Conservation (phyloP, 2,113 vertebrate genomes). For the Cichladusa arquata region DNA sequence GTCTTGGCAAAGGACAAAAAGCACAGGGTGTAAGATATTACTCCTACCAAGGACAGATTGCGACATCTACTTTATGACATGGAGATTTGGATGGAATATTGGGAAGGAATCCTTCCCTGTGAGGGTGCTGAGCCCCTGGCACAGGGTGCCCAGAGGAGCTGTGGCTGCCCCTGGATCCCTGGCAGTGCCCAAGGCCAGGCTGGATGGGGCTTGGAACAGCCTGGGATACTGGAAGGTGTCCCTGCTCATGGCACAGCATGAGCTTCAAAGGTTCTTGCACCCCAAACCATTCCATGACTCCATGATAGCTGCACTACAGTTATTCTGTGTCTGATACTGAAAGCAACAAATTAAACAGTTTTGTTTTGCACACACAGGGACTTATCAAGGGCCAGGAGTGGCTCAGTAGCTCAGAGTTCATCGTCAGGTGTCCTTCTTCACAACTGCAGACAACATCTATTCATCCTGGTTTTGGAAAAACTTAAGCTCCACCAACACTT, state of each 20-base stretch:
- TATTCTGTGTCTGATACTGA: no score
- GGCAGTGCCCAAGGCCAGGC: fast-evolving
- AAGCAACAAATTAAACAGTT: no score
- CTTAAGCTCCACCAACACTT: no score
- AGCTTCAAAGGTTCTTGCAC: not conserved
- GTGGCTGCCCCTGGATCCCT: not conserved
- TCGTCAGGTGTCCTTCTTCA: no score
- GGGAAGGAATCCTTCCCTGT: fast-evolving
- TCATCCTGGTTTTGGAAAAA: no score
- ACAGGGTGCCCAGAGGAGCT: not conserved
- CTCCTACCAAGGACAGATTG: not conserved
- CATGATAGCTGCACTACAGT: no score
- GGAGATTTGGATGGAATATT: not conserved
- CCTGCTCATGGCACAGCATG: not conserved
- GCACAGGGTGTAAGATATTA: not conserved
- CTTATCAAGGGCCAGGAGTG: no score
- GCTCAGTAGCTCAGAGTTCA: no score
- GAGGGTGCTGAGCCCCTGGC: not conserved
- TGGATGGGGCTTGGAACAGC: fast-evolving
- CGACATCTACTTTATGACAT: not conserved
- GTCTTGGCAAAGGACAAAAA: not conserved
- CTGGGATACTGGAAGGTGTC: fast-evolving
- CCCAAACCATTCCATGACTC: not conserved
- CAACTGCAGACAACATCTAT: no score
- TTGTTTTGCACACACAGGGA: no score